phyloP scores from a whole-genome alignment of 2,797 vertebrate species.

The Phoebastria nigripes region DNA sequence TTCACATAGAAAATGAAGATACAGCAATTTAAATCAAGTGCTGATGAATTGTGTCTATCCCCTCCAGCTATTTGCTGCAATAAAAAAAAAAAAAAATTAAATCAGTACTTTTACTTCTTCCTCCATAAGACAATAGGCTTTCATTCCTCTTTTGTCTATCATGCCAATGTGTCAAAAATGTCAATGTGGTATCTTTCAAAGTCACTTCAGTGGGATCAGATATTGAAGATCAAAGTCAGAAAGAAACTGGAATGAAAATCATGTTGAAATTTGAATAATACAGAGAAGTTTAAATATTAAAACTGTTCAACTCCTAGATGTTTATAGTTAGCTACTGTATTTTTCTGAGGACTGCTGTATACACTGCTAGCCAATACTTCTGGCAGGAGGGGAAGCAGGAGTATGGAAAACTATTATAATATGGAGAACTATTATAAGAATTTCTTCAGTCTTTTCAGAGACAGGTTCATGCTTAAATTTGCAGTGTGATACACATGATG shows the following conservation, averaged over 20 bases:
- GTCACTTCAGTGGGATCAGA: not conserved
- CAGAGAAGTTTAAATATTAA: not conserved
- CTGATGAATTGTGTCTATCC: constrained; percentile 14
- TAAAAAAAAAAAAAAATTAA: not conserved
- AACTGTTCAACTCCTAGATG: not conserved
- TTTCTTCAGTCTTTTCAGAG: not conserved
- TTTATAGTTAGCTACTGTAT: not conserved
- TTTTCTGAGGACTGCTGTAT: not conserved
- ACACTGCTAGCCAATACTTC: not conserved
- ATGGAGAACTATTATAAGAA: not conserved
- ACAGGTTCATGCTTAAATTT: not conserved
- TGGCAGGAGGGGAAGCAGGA: not conserved
- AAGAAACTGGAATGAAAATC: not conserved
- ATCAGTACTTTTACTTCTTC: constrained; percentile 8
- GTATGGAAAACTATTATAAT: constrained; percentile 6
- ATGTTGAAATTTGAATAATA: not conserved
- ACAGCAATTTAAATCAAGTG: constrained; percentile 16
- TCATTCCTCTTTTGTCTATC: not conserved
- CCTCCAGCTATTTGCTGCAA: constrained; percentile 27
- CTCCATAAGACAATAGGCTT: not conserved
- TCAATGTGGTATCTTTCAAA: not conserved
- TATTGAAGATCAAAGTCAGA: not conserved
- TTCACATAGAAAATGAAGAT: constrained; percentile 11
- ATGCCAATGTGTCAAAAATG: not conserved
- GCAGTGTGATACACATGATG: not conserved